These are phyloP conservation scores for Orchesellides sinensis DNA, from an alignment of 2,888 invertebrate genomes.

Conservation along the genomic window DNA sequence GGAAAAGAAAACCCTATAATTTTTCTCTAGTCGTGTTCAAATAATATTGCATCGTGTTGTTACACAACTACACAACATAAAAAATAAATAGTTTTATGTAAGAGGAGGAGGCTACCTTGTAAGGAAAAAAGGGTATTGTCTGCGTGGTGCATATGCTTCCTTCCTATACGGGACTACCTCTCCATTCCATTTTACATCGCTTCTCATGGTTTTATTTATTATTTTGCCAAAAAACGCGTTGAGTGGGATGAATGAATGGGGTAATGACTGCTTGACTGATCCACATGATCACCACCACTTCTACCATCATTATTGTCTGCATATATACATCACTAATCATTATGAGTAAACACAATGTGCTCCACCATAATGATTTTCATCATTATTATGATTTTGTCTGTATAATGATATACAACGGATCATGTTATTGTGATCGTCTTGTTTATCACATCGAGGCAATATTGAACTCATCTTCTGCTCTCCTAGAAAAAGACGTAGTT, in stretches of 20 bases:
- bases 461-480: neutral
- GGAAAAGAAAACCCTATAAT: conserved; percentile 1
- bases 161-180: no score
- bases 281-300: conserved; percentile 14
- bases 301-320: conserved; percentile 1
- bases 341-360: conserved; percentile 1
- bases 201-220: neutral
- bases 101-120: no score
- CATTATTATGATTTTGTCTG: neutral
- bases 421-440: neutral
- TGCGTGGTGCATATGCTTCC: no score
- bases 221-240: neutral
- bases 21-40: conserved; percentile 8
- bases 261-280: conserved; percentile 44
- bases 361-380: neutral
- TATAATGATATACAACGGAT: neutral
- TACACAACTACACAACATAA: no score
- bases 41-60: neutral
- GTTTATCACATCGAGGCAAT: neutral
- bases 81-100: no score
- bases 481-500: no score
- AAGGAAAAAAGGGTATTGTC: no score
- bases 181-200: neutral
- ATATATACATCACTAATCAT: conserved; percentile 6
- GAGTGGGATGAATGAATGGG: conserved; percentile 32